Conservation (phyloP, 1,140 invertebrate genomes). For the Paracyclopina nana region DNA sequence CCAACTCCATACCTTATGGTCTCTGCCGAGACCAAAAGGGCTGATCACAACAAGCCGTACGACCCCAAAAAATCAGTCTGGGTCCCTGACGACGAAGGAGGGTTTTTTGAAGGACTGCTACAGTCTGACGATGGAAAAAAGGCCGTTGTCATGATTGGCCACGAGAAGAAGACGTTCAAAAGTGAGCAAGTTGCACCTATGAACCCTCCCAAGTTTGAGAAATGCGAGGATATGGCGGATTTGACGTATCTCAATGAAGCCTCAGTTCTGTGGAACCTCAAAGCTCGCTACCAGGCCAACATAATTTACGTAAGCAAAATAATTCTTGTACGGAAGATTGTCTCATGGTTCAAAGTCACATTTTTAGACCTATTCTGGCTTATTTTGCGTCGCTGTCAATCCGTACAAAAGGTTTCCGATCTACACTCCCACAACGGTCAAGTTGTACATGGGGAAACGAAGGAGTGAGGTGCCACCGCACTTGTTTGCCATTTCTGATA, state of each 20-base stretch:
- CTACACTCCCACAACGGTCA: slow-evolving; percentile 86
- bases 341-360: not conserved
- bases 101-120: slow-evolving; percentile 9
- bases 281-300: slow-evolving; percentile 78
- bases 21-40: slow-evolving; percentile 5
- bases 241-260: slow-evolving; percentile 99
- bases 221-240: slow-evolving; percentile 98
- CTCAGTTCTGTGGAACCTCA: slow-evolving; percentile 95
- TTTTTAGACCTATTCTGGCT: slow-evolving; percentile 88
- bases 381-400: slow-evolving; percentile 99
- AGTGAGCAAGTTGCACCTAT: slow-evolving; percentile 92
- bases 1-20: slow-evolving; percentile 7
- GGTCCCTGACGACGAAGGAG: slow-evolving; percentile 12
- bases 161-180: slow-evolving; percentile 68
- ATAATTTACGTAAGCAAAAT: slow-evolving; percentile 85
- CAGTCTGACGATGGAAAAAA: slow-evolving; percentile 10
- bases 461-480: slow-evolving; percentile 98
- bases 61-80: slow-evolving; percentile 12
- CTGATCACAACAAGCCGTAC: slow-evolving; percentile 7
- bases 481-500: slow-evolving; percentile 98
- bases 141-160: slow-evolving; percentile 10
- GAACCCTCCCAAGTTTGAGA: slow-evolving; percentile 99
- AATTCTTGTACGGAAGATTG: not conserved
- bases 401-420: slow-evolving; percentile 99
- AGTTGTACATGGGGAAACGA: slow-evolving; percentile 94